A percentile compares a stretch with the other conserved stretches of the same genome.
Conservation (phyloP, 2,888 invertebrate species). For the Molanna angustata region DNA sequence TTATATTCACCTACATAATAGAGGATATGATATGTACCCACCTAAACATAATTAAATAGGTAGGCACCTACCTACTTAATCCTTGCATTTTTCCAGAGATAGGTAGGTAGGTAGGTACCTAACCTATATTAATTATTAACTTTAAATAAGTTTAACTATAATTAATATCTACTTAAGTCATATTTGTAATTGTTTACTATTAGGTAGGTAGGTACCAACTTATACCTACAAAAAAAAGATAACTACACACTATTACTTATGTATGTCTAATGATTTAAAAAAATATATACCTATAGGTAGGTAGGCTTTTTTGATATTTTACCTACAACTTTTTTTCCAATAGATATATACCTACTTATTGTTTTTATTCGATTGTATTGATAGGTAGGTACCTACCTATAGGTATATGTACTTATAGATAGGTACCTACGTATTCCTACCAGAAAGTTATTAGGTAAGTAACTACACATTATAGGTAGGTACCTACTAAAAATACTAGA, state of each 20-base stretch:
- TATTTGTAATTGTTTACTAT: background rate
- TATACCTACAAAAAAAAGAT: too few species aligned
- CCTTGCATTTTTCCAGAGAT: too few species aligned
- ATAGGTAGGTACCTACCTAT: background rate
- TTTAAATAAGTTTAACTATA: too few species aligned
- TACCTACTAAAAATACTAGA: too few species aligned
- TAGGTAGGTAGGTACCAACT: slow-evolving; percentile 2
- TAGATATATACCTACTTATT: background rate
- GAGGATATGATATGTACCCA: too few species aligned
- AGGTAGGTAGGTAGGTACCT: too few species aligned
- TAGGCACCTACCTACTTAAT: too few species aligned
- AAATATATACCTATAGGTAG: background rate
- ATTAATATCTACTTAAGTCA: background rate
- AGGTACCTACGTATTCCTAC: background rate
- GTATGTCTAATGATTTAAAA: background rate
- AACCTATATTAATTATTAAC: too few species aligned
- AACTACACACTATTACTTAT: background rate
- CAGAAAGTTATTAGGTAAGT: too few species aligned
- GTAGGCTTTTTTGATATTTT: background rate
- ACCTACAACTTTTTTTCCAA: background rate
- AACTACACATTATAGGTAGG: too few species aligned
- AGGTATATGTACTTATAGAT: background rate
- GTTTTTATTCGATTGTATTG: background rate
- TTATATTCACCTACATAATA: too few species aligned
- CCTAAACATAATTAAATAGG: too few species aligned